phyloP scores from a whole-genome alignment of 2,888 invertebrate genomes.

The Eilema sororculum region DNA sequence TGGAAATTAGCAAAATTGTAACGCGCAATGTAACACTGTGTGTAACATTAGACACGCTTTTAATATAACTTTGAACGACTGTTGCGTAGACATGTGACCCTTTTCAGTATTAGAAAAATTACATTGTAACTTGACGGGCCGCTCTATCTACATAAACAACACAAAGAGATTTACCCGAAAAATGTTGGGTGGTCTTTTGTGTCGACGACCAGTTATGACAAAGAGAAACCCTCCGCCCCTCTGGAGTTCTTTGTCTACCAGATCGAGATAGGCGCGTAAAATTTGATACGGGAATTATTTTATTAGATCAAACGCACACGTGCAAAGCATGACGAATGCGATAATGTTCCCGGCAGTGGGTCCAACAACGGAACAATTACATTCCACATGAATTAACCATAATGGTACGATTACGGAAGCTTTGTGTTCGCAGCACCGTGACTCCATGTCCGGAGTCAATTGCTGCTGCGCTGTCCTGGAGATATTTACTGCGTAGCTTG shows the following conservation, averaged over 20 bases:
- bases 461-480: slow-evolving; percentile 62
- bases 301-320: slow-evolving; percentile 85
- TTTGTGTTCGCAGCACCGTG: slow-evolving; percentile 74
- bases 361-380: slow-evolving; percentile 80
- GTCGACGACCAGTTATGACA: slow-evolving; percentile 82
- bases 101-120: slow-evolving; percentile 55
- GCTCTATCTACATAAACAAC: slow-evolving; percentile 72
- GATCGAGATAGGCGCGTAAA: slow-evolving; percentile 85
- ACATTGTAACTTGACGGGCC: slow-evolving; percentile 70
- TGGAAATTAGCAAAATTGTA: slow-evolving; percentile 6
- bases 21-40: slow-evolving; percentile 7
- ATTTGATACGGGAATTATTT: slow-evolving; percentile 87
- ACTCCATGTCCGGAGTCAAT: slow-evolving; percentile 73
- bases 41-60: slow-evolving; percentile 27
- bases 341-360: slow-evolving; percentile 78
- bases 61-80: slow-evolving; percentile 26
- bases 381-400: slow-evolving; percentile 84
- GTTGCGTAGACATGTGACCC: slow-evolving; percentile 52
- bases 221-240: slow-evolving; percentile 80
- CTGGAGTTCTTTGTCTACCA: slow-evolving; percentile 80
- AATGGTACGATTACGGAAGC: slow-evolving; percentile 78
- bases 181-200: slow-evolving; percentile 80
- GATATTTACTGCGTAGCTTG: slow-evolving; percentile 47
- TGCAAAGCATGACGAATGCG: slow-evolving; percentile 85
- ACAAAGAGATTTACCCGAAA: slow-evolving; percentile 72